phyloP scores from a whole-genome alignment of 2,797 vertebrate species.

The Rachycentron canadum region DNA sequence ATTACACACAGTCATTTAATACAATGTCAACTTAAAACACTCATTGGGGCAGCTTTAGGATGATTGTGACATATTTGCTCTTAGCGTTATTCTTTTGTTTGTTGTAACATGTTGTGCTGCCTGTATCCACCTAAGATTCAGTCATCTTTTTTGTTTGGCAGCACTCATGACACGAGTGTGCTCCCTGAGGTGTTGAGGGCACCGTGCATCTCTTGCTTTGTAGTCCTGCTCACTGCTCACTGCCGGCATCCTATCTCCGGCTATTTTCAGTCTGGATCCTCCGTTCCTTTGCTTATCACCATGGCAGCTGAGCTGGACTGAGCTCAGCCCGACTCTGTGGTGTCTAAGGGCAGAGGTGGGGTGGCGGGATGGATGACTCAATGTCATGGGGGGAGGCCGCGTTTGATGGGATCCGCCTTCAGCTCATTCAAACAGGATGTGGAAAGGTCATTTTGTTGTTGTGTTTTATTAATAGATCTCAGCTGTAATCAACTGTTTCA shows the following conservation, averaged over 20 bases:
- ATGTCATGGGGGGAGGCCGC: conserved; percentile 53
- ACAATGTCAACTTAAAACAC: not conserved
- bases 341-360: conserved; percentile 64
- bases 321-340: conserved; percentile 38
- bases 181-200: conserved; percentile 39
- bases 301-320: conserved; percentile 71
- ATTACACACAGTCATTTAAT: not conserved
- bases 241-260: conserved; percentile 38
- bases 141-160: conserved; percentile 29
- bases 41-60: not conserved
- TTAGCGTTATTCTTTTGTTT: not conserved
- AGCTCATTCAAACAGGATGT: conserved; percentile 66
- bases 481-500: conserved; percentile 47
- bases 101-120: conserved; percentile 8
- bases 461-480: conserved; percentile 58
- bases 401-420: conserved; percentile 77
- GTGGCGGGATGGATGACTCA: conserved; percentile 48
- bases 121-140: conserved; percentile 12
- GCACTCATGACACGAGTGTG: conserved; percentile 37
- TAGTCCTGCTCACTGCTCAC: conserved; percentile 30
- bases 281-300: conserved; percentile 67
- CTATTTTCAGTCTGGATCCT: conserved; percentile 56
- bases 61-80: not conserved
- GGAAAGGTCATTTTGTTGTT: conserved; percentile 73
- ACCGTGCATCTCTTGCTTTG: conserved; percentile 43